Evolutionary conservation across 2,797 vertebrate genomes (phyloP).

Genomic region (Chelidonichthys spinosus): DNA sequence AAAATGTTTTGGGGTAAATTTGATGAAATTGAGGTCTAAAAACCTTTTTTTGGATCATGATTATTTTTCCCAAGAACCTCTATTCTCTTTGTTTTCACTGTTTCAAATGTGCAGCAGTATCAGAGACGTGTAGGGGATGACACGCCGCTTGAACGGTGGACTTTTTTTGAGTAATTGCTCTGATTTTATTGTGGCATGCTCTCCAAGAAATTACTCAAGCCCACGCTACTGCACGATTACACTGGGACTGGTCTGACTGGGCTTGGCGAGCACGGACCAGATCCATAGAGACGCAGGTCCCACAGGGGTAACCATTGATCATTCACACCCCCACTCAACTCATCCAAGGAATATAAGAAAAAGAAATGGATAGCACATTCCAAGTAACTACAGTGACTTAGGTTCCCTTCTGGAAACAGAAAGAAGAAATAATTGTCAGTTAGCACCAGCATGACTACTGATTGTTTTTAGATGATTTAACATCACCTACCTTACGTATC

Average conservation of each 20-base stretch:
- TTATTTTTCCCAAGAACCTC: slow-evolving; percentile 1
- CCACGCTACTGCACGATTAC: slow-evolving; percentile 40
- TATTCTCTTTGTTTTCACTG: slow-evolving; percentile 8
- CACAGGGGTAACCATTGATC: slow-evolving; percentile 52
- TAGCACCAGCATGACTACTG: not conserved
- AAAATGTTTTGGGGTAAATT: slow-evolving; percentile 11
- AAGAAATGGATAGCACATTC: not conserved
- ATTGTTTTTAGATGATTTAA: slow-evolving; percentile 4
- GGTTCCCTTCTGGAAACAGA: not conserved
- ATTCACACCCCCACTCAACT: slow-evolving; percentile 12
- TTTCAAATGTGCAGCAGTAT: slow-evolving; percentile 29
- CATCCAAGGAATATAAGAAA: slow-evolving; percentile 6
- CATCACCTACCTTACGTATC: not conserved
- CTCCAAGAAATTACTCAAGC: slow-evolving; percentile 60
- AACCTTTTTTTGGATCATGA: not conserved
- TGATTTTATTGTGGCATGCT: slow-evolving; percentile 50
- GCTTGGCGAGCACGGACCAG: slow-evolving; percentile 37
- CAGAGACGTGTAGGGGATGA: slow-evolving; percentile 27
- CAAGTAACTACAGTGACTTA: not conserved
- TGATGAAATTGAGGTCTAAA: slow-evolving; percentile 3
- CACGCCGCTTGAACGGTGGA: slow-evolving; percentile 33
- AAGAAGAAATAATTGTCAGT: not conserved
- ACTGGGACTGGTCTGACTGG: slow-evolving; percentile 46
- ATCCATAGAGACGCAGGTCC: slow-evolving; percentile 54
- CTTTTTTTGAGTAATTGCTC: slow-evolving; percentile 68